Percentiles rank a stretch among this genome's conserved stretches.
Evolutionary conservation across 2,888 invertebrate species (phyloP).

Genomic region (Zhuqinia jingwanae): DNA sequence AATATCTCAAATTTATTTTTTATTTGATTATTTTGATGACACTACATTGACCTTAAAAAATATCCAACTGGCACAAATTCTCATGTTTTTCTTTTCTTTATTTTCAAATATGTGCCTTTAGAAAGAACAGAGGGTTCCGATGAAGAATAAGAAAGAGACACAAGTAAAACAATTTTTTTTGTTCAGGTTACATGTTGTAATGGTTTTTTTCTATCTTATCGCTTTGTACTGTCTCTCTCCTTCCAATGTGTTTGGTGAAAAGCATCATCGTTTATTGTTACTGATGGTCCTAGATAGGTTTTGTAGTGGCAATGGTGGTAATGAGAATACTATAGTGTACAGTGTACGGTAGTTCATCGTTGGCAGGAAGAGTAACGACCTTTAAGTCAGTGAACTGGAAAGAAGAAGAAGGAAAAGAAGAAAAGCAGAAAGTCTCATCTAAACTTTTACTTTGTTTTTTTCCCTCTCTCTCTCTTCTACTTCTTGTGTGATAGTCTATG

Average conservation of each 20-base stretch:
- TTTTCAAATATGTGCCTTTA: too few relatives aligned
- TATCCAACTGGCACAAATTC: too few relatives aligned
- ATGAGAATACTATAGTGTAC: slow-evolving; percentile 66
- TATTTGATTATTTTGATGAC: too few relatives aligned
- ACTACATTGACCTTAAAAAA: too few relatives aligned
- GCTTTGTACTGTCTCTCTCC: too few relatives aligned
- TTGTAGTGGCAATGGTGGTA: slow-evolving; percentile 63
- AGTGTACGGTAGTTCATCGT: slow-evolving; percentile 59
- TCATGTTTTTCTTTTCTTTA: too few relatives aligned
- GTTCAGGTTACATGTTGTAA: slow-evolving; percentile 14
- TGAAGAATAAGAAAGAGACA: neutral
- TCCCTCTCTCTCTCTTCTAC: too few relatives aligned
- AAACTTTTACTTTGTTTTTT: slow-evolving; percentile 64
- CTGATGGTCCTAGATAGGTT: neutral
- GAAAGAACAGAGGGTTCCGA: too few relatives aligned
- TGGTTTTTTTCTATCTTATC: neutral
- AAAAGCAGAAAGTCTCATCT: slow-evolving; percentile 60
- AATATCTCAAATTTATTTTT: too few relatives aligned
- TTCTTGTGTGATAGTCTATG: slow-evolving; percentile 62
- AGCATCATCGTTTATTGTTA: slow-evolving; percentile 16
- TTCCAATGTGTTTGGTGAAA: neutral
- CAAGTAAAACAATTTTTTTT: too few relatives aligned
- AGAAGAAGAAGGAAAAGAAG: slow-evolving; percentile 58
- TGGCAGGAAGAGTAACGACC: slow-evolving; percentile 73
- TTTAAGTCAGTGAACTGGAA: slow-evolving; percentile 74